A percentile compares a stretch with the other conserved stretches of the same genome.
Conservation (phyloP, 2,797 vertebrate species). For the Onychomys leucogaster region DNA sequence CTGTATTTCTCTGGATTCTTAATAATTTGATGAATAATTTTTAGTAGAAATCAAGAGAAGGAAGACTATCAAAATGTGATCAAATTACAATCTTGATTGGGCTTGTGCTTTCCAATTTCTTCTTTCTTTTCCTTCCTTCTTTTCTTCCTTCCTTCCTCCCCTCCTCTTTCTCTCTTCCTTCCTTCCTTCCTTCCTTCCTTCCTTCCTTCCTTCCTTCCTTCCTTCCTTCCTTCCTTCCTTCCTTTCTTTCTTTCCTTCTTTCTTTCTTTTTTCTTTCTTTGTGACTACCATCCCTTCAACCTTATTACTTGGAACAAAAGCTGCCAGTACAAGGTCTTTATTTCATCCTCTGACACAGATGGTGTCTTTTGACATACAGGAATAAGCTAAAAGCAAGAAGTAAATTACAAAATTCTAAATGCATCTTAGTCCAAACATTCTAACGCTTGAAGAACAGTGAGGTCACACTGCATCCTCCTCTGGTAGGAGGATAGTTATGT, state of each 20-base stretch:
- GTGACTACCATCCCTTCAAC: neutral
- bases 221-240: too few species aligned
- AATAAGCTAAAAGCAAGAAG: slow-evolving; percentile 43
- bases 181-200: fast-evolving
- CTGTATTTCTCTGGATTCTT: neutral
- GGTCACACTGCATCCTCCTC: slow-evolving; percentile 42
- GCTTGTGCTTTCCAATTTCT: neutral
- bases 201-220: too few species aligned
- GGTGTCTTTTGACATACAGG: slow-evolving; percentile 29
- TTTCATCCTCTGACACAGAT: slow-evolving; percentile 21
- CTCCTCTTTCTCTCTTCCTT: too few species aligned
- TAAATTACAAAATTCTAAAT: slow-evolving; percentile 59
- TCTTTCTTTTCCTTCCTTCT: neutral
- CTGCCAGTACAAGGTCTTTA: neutral
- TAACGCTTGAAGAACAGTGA: slow-evolving; percentile 60
- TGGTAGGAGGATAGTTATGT: slow-evolving; percentile 63
- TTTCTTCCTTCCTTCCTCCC: too few species aligned
- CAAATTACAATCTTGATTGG: neutral
- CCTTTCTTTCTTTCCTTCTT: fast-evolving
- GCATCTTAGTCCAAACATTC: slow-evolving; percentile 60
- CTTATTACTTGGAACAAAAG: slow-evolving; percentile 16
- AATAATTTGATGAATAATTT: slow-evolving; percentile 20
- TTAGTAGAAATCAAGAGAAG: slow-evolving; percentile 1
- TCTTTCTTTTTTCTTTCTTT: neutral
- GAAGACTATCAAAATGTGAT: slow-evolving; percentile 23